Evolutionary conservation across 92 coral and sea anemone genomes (phyloP).

Genomic region (Pocillopora meandrina): DNA sequence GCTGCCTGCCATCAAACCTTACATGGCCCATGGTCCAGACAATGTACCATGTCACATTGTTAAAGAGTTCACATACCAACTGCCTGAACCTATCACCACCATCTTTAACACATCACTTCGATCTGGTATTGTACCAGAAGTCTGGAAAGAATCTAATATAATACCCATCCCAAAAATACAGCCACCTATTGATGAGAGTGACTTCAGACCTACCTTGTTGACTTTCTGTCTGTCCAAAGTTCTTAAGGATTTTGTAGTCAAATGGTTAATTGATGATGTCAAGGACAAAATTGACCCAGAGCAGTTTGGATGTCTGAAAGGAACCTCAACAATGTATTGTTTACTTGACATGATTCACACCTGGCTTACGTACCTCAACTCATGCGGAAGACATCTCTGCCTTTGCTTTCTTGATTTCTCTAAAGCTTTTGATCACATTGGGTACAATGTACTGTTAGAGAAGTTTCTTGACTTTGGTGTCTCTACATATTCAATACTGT

Average conservation of each 20-base stretch:
- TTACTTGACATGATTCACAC: slow-evolving; percentile 57
- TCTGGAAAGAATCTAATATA: not conserved
- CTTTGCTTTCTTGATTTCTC: slow-evolving; percentile 44
- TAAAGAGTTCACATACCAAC: slow-evolving; percentile 41
- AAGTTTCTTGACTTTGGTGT: slow-evolving; percentile 31
- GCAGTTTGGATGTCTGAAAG: slow-evolving; percentile 40
- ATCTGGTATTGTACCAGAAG: not conserved
- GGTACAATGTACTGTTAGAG: slow-evolving; percentile 37
- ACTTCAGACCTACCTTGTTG: not conserved
- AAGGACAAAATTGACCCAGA: slow-evolving; percentile 1
- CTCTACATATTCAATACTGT: slow-evolving; percentile 23
- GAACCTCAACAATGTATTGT: not conserved
- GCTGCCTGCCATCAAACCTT: slow-evolving; percentile 28
- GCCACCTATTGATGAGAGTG: slow-evolving; percentile 20
- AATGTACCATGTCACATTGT: slow-evolving; percentile 46
- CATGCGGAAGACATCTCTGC: slow-evolving; percentile 35
- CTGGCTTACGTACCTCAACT: slow-evolving; percentile 46
- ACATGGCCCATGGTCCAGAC: slow-evolving; percentile 44
- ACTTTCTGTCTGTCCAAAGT: slow-evolving; percentile 28
- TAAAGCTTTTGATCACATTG: slow-evolving; percentile 47
- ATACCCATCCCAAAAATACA: not conserved
- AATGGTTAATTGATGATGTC: slow-evolving; percentile 5
- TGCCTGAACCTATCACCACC: slow-evolving; percentile 39
- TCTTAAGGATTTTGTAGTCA: slow-evolving; percentile 33
- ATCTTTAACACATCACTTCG: slow-evolving; percentile 14